phyloP scores from a whole-genome alignment of 2,797 vertebrate species.

The Nannoperca obscura region DNA sequence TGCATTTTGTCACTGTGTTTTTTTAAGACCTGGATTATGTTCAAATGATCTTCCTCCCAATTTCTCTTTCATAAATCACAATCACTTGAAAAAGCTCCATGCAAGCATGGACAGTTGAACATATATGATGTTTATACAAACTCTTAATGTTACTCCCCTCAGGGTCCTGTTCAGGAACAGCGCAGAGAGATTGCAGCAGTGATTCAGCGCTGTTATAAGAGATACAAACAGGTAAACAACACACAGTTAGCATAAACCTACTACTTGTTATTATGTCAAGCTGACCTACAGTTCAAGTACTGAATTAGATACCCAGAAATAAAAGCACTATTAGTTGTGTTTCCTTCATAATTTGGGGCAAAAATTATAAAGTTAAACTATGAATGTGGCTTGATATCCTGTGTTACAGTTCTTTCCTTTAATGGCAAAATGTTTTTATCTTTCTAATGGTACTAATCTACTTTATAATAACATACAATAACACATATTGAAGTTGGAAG shows the following conservation, averaged over 20 bases:
- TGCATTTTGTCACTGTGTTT: not conserved
- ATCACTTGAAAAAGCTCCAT: not conserved
- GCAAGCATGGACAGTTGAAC: conserved; percentile 10
- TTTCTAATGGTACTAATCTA: not conserved
- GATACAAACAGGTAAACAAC: conserved; percentile 95
- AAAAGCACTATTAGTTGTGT: not conserved
- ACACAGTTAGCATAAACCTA: not conserved
- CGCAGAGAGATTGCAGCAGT: conserved; percentile 96
- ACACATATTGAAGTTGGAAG: not conserved
- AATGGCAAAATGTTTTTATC: not conserved
- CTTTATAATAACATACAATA: too few relatives aligned
- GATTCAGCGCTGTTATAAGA: conserved; percentile 98
- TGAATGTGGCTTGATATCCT: not conserved
- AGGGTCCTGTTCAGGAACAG: conserved; percentile 94
- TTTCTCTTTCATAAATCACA: conserved; percentile 12
- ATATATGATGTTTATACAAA: conserved; percentile 16
- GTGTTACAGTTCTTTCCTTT: not conserved
- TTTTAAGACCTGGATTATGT: not conserved
- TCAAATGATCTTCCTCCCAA: not conserved
- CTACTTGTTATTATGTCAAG: not conserved
- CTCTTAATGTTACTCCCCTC: conserved; percentile 14
- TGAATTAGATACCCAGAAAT: conserved; percentile 1
- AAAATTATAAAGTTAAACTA: not conserved
- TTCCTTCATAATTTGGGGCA: not conserved
- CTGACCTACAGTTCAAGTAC: not conserved